Conservation (phyloP, 2,113 vertebrate genomes). For the Butorides virescens region DNA sequence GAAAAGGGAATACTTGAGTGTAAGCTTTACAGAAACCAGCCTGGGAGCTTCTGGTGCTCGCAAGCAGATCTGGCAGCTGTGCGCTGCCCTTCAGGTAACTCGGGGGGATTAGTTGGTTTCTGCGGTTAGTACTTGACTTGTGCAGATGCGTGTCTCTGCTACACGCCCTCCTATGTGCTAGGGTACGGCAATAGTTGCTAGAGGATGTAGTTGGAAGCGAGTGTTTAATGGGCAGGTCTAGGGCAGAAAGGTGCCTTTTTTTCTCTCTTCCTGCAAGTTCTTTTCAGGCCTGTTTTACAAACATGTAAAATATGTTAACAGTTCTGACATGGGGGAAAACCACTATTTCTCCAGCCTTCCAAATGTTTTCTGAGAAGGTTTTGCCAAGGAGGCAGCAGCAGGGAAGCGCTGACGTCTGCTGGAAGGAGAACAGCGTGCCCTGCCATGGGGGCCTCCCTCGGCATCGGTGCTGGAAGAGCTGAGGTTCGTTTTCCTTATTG, state of each 20-base stretch:
- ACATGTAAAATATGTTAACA: rapidly evolving
- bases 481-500: background rate
- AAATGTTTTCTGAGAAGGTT: background rate
- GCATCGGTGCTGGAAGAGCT: too few species aligned
- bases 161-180: rapidly evolving
- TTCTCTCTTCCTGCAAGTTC: background rate
- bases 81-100: background rate
- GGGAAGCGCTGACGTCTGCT: background rate
- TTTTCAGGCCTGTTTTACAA: background rate
- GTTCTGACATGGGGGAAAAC: background rate
- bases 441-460: background rate
- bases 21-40: background rate
- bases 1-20: background rate
- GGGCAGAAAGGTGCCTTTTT: background rate
- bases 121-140: background rate
- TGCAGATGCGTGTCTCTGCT: background rate
- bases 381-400: background rate
- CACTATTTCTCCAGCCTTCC: background rate
- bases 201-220: background rate
- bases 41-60: background rate
- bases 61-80: background rate
- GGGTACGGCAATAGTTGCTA: background rate
- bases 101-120: background rate
- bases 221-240: background rate
- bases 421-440: background rate